Base-by-base conservation (phyloP, 2,113 vertebrate species). In the Terrapene triunguis region DNA sequence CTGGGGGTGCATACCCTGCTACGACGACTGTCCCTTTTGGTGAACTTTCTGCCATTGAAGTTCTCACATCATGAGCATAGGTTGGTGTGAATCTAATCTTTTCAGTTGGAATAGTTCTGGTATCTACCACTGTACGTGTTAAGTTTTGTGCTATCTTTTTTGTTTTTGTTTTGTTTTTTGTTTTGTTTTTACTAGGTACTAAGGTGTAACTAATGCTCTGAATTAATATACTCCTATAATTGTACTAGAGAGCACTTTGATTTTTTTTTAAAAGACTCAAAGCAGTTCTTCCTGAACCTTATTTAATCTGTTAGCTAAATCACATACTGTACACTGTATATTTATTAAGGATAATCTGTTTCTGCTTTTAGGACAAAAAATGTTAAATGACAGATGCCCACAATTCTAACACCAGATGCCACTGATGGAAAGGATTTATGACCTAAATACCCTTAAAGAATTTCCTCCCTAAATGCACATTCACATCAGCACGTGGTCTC, bases 401-500 rank as follows among this genome's bases (percentile, higher is more conserved):
- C 83, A 92, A 88, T 96, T 98, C 96, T 95, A 92, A 90, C 92
- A 92, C 87, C 93, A 97, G 93, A 97, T 97, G 86, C 92, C 89
- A 55, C 21, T 87, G 87, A 93, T 97, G 95, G 96, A 92, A 96
- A 95, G 96, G 96, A 97, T 97, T 97, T 98, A 95, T 97, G 97
- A 97, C 96, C 96, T 97, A 96, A 95, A 97, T 98, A 96, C 65
- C 89, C 85, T 92, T 94, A 32, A 85, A 92, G 6, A n/a, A 87
- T 94, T 97, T 97, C 42, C 94, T 96, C 44, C 38, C 10, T 92
- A 86, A 97, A 90, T 97, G 65, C 29, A 35, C 55, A 93, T 96
- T 97, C 62, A 72, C 14, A 90, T 57, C 3, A 80, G n/a, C 12
- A 35, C 55, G 16, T 27, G 78, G 19, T 35, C 50, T 94, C 48